A percentile compares a stretch with the other conserved stretches of the same genome.
Conservation (phyloP, 53 echinoderm and acorn worm species). For the Crossaster papposus region DNA sequence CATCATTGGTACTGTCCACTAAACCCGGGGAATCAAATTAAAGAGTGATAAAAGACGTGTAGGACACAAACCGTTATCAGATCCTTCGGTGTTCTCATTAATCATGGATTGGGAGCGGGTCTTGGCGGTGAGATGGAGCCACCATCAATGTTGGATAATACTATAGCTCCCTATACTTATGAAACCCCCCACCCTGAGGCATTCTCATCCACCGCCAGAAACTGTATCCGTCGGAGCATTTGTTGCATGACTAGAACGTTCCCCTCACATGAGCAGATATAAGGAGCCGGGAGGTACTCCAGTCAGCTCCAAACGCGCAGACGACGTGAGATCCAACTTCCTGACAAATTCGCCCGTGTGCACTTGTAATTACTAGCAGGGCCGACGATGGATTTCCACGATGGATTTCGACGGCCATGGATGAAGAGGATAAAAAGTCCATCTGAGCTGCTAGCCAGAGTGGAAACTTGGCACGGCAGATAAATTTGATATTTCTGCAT, state of each 20-base stretch:
- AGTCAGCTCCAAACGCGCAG: constrained; percentile 8
- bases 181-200: constrained; percentile 28
- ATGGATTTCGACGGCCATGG: not conserved
- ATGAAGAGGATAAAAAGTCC: constrained; percentile 8
- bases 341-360: constrained; percentile 20
- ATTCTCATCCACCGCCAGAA: constrained; percentile 18
- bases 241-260: not conserved
- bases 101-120: constrained; percentile 33
- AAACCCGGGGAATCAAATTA: constrained; percentile 34
- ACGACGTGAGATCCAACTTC: not conserved
- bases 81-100: constrained; percentile 38
- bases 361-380: constrained; percentile 1
- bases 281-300: constrained; percentile 18
- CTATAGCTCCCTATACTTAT: not conserved
- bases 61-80: constrained; percentile 21
- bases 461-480: constrained; percentile 10
- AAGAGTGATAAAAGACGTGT: constrained; percentile 43
- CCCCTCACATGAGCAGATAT: constrained; percentile 5
- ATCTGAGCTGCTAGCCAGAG: constrained; percentile 7
- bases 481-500: constrained; percentile 22
- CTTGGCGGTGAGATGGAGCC: constrained; percentile 1
- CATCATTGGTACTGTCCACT: not conserved
- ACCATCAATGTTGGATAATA: constrained; percentile 13
- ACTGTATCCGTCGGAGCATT: constrained; percentile 23
- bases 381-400: not conserved